phyloP scores from a whole-genome alignment of 2,797 vertebrate species.

The Thaleichthys pacificus region DNA sequence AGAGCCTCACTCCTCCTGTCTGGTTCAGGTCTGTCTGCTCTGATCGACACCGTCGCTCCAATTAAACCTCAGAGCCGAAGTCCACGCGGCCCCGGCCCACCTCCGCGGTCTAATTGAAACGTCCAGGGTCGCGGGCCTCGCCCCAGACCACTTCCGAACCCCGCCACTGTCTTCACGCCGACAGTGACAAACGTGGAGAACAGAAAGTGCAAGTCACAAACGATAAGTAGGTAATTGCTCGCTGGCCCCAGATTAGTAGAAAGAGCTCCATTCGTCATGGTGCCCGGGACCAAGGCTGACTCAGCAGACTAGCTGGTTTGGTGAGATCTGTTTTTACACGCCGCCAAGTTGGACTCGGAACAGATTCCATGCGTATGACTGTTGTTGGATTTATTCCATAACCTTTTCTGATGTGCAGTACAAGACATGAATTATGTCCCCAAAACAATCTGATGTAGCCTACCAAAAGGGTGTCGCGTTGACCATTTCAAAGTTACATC shows the following conservation, averaged over 20 bases:
- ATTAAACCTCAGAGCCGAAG: constrained; percentile 55
- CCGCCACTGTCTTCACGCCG: constrained; percentile 39
- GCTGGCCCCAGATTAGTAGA: constrained; percentile 56
- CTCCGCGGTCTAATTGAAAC: constrained; percentile 71
- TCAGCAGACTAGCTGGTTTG: too few relatives aligned
- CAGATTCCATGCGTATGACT: too few relatives aligned
- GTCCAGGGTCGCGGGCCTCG: constrained; percentile 48
- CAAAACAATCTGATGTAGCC: too few relatives aligned
- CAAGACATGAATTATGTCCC: too few relatives aligned
- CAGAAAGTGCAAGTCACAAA: constrained; percentile 51
- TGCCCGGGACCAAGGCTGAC: too few relatives aligned
- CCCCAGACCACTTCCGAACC: constrained; percentile 20
- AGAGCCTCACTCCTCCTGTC: constrained; percentile 38
- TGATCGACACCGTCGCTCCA: constrained; percentile 55
- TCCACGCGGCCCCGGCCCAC: constrained; percentile 56
- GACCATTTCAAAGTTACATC: too few relatives aligned
- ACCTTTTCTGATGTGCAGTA: too few relatives aligned
- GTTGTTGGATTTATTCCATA: too few relatives aligned
- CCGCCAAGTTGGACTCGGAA: too few relatives aligned
- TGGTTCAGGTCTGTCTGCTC: constrained; percentile 44
- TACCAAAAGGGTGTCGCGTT: too few relatives aligned
- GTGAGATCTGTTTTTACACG: too few relatives aligned
- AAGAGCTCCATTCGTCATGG: constrained; percentile 17
- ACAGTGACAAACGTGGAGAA: constrained; percentile 59
- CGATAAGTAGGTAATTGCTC: constrained; percentile 71